These are phyloP conservation scores for Elaeidobius kamerunicus DNA, from an alignment of 2,888 invertebrate genomes.

Conservation along the genomic window DNA sequence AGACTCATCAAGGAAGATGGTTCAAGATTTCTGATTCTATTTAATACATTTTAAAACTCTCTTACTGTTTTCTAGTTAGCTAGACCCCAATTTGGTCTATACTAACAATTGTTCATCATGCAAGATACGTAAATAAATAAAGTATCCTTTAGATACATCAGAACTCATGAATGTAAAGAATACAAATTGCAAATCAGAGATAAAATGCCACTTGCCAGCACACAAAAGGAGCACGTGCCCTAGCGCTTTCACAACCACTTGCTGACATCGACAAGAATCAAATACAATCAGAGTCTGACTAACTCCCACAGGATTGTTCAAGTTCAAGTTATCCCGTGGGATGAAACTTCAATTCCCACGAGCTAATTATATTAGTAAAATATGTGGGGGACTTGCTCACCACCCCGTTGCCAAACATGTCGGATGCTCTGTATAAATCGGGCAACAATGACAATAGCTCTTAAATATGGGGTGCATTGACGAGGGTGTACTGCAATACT, in stretches of 20 bases:
- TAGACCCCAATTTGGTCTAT: too few species aligned
- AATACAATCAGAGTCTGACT: constrained; percentile 4
- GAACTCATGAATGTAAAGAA: too few species aligned
- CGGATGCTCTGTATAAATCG: constrained; percentile 11
- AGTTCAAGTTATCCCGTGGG: constrained; percentile 17
- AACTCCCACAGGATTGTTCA: constrained; percentile 10
- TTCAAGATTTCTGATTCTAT: too few species aligned
- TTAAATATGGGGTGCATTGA: constrained; percentile 1
- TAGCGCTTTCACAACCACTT: constrained; percentile 1
- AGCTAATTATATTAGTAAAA: constrained; percentile 13
- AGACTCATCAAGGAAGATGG: too few species aligned
- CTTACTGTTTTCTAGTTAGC: neutral
- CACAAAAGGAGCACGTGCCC: constrained; percentile 14
- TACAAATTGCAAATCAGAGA: neutral
- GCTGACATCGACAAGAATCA: constrained; percentile 4
- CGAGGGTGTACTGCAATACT: too few species aligned
- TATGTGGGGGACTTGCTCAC: constrained; percentile 15
- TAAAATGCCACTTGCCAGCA: constrained; percentile 4
- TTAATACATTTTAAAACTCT: too few species aligned
- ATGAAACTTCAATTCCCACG: constrained; percentile 20
- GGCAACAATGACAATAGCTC: neutral
- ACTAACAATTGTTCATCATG: too few species aligned
- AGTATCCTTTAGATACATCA: too few species aligned
- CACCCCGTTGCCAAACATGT: constrained; percentile 10
- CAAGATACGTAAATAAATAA: too few species aligned